Evolutionary conservation across 2,888 invertebrate genomes (phyloP).

Genomic region (Gibbula magus): DNA sequence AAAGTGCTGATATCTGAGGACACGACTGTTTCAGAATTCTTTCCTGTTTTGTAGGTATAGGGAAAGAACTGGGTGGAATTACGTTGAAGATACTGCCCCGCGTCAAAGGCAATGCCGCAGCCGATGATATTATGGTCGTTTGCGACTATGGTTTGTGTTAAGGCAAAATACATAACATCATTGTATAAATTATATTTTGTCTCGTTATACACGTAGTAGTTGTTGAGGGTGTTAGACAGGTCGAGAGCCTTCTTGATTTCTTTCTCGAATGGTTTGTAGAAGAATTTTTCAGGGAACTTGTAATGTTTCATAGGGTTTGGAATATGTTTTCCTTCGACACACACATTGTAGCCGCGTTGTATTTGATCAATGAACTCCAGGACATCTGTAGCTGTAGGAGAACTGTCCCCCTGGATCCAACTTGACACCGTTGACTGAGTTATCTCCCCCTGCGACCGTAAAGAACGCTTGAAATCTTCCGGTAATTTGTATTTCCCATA

Average conservation of each 20-base stretch:
- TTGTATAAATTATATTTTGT: constrained; percentile 33
- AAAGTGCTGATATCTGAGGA: constrained; percentile 39
- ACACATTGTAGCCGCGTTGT: background rate
- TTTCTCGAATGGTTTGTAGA: constrained; percentile 33
- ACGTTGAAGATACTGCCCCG: constrained; percentile 36
- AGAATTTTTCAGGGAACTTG: constrained; percentile 30
- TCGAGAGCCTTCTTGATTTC: constrained; percentile 47
- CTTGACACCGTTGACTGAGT: constrained; percentile 15
- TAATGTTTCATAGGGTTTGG: constrained; percentile 29
- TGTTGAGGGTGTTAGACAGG: constrained; percentile 52
- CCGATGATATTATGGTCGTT: constrained; percentile 54
- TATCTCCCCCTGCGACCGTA: constrained; percentile 25
- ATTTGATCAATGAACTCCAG: constrained; percentile 7
- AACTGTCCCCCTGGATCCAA: background rate
- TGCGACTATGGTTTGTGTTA: constrained; percentile 53
- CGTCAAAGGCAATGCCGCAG: constrained; percentile 60
- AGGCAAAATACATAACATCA: constrained; percentile 45
- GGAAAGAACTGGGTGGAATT: constrained; percentile 49
- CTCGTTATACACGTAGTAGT: constrained; percentile 42
- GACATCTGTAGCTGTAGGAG: constrained; percentile 2
- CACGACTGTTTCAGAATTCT: constrained; percentile 31
- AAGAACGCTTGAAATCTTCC: constrained; percentile 9
- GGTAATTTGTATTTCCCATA: background rate
- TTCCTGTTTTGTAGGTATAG: constrained; percentile 46
- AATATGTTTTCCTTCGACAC: background rate